Evolutionary conservation across 1,140 invertebrate species (phyloP).

Genomic region (Nomia melanderi): DNA sequence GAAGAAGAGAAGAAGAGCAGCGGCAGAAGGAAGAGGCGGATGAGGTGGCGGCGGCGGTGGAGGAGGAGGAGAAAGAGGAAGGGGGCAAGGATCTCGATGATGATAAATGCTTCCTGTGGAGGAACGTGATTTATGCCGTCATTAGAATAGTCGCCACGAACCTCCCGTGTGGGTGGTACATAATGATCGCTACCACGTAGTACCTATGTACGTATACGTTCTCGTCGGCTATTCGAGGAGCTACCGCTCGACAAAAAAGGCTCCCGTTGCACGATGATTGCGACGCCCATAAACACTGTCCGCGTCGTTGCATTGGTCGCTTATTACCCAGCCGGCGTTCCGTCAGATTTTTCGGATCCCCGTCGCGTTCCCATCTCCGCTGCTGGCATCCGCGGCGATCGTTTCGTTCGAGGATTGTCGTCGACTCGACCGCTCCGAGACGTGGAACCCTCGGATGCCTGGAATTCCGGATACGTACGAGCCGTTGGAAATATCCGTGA

Average conservation of each 20-base stretch:
- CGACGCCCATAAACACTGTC: slow-evolving; percentile 46
- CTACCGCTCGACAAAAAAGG: slow-evolving; percentile 39
- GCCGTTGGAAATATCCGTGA: too few relatives aligned
- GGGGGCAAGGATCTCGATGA: slow-evolving; percentile 63
- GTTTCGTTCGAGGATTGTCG: neutral
- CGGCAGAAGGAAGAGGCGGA: too few relatives aligned
- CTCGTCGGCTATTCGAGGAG: slow-evolving; percentile 27
- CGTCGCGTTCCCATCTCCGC: neutral
- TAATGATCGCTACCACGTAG: slow-evolving; percentile 61
- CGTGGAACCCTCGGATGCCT: too few relatives aligned
- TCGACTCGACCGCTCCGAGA: too few relatives aligned
- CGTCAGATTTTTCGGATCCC: neutral
- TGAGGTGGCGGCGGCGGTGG: neutral
- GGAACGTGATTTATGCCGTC: slow-evolving; percentile 70
- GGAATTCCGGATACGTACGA: neutral
- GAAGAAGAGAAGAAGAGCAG: neutral
- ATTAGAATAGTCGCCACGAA: slow-evolving; percentile 67
- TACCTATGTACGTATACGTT: slow-evolving; percentile 19
- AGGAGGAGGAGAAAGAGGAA: slow-evolving; percentile 19
- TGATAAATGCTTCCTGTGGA: slow-evolving; percentile 70
- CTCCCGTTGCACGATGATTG: slow-evolving; percentile 39
- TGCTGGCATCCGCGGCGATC: neutral
- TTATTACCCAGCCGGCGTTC: neutral
- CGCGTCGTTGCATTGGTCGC: slow-evolving; percentile 10
- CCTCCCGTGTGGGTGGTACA: slow-evolving; percentile 65